Conservation (phyloP, 2,797 vertebrate species). For the Pseudocheirus occidentalis region DNA sequence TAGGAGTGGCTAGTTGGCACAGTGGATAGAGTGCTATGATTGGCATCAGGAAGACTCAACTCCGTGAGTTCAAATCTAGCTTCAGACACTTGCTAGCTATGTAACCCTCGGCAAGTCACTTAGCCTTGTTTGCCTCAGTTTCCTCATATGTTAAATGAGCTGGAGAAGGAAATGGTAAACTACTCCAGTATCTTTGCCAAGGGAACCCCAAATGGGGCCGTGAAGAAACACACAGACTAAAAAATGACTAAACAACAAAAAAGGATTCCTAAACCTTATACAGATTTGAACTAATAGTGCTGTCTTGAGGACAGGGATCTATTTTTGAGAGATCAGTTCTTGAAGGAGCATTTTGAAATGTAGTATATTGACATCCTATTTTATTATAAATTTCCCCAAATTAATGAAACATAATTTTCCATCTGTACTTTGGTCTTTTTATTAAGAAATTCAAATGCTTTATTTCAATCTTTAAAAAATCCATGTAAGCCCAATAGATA, state of each 20-base stretch:
- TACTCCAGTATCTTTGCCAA: not conserved
- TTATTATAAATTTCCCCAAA: conserved; percentile 13
- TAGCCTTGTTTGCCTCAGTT: not conserved
- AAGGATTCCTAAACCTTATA: conserved; percentile 48
- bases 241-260: not conserved
- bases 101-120: not conserved
- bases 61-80: not conserved
- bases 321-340: conserved; percentile 34
- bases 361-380: conserved; percentile 29
- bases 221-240: not conserved
- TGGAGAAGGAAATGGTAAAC: not conserved
- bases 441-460: conserved; percentile 42
- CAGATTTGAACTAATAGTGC: conserved; percentile 44
- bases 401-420: conserved; percentile 31
- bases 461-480: not conserved
- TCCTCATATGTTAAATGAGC: not conserved
- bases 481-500: not conserved
- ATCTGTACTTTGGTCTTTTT: conserved; percentile 43
- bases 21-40: not conserved
- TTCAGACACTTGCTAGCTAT: not conserved
- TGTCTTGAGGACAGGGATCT: conserved; percentile 7
- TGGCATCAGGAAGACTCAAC: not conserved
- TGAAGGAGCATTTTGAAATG: conserved; percentile 13
- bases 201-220: not conserved
- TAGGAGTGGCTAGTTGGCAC: not conserved